phyloP scores from a whole-genome alignment of 2,888 invertebrate genomes.

The Uropetala carovei region DNA sequence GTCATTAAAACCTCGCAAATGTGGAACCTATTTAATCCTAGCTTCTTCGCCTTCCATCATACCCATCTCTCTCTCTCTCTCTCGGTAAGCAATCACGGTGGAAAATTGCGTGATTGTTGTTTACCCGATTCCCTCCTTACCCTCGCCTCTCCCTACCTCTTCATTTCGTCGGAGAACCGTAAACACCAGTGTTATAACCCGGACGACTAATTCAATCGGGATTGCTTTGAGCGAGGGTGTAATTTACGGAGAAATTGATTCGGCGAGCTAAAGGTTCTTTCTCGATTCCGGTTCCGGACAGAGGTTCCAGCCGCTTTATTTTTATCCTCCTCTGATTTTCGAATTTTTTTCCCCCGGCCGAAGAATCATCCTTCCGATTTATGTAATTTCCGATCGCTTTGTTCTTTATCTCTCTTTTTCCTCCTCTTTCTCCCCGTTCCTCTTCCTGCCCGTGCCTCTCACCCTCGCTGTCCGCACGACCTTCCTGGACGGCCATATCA shows the following conservation, averaged over 20 bases:
- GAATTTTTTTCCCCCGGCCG: background rate
- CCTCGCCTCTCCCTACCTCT: too few species aligned
- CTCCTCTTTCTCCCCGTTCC: background rate
- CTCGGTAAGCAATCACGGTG: too few species aligned
- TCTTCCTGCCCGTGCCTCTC: background rate
- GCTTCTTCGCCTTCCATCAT: too few species aligned
- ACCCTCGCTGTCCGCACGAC: background rate
- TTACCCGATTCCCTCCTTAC: too few species aligned
- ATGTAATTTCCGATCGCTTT: conserved; percentile 56
- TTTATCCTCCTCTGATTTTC: background rate
- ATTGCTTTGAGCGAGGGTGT: background rate
- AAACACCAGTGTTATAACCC: background rate
- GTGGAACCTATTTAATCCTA: too few species aligned
- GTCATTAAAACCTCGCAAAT: too few species aligned
- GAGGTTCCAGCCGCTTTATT: background rate
- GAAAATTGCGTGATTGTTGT: too few species aligned
- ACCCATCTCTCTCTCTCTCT: too few species aligned
- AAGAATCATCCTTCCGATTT: background rate
- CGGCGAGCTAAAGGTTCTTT: background rate
- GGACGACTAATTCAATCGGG: background rate
- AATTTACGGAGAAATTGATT: background rate
- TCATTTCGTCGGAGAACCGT: background rate
- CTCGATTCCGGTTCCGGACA: background rate
- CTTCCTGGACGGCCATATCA: background rate
- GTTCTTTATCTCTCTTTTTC: conserved; percentile 38